Evolutionary conservation across 2,797 vertebrate genomes (phyloP).

Genomic region (Sebastes hubbsi): DNA sequence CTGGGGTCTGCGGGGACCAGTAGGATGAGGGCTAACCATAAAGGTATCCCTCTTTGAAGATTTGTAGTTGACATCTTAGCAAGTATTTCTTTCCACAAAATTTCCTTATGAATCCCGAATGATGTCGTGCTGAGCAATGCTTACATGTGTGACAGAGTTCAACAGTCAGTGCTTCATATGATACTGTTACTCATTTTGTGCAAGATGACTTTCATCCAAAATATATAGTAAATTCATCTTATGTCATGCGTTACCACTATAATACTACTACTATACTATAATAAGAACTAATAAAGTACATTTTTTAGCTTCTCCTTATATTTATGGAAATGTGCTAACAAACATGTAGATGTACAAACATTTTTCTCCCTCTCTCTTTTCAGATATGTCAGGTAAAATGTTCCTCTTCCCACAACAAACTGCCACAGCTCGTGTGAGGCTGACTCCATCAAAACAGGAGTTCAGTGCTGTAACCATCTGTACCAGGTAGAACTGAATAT

Average conservation of each 20-base stretch:
- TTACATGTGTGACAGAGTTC: not conserved
- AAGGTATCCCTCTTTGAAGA: not conserved
- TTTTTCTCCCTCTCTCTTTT: not conserved
- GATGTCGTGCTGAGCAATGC: not conserved
- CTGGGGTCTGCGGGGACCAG: not conserved
- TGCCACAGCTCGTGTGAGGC: slow-evolving; percentile 15
- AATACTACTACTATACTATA: not conserved
- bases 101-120: not conserved
- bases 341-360: too few relatives aligned
- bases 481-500: slow-evolving; percentile 17
- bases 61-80: not conserved
- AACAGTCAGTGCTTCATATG: not conserved
- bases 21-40: not conserved
- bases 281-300: not conserved
- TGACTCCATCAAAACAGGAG: slow-evolving; percentile 23
- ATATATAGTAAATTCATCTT: not conserved
- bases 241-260: not conserved
- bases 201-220: not conserved
- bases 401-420: slow-evolving; percentile 66
- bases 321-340: not conserved
- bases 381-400: slow-evolving; percentile 61
- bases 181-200: not conserved
- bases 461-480: slow-evolving; percentile 64
- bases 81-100: not conserved
- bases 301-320: not conserved